Evolutionary conservation across 2,888 invertebrate genomes (phyloP).

Genomic region (Xylophagus ater): DNA sequence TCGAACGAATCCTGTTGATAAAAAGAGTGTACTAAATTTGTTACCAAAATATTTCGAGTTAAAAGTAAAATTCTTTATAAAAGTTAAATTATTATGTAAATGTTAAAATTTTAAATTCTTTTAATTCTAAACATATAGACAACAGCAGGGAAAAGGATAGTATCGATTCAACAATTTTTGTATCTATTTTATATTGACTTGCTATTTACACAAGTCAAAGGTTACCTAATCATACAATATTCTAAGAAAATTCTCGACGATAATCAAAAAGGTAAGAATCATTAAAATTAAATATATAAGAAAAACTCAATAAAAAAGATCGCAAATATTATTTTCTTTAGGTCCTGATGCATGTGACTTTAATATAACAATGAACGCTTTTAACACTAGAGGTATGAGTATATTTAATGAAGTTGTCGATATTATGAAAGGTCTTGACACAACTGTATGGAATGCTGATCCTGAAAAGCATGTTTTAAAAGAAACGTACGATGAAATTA

Average conservation of each 20-base stretch:
- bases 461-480: slow-evolving; percentile 47
- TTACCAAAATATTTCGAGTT: no score
- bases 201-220: slow-evolving; percentile 73
- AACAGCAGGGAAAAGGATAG: no score
- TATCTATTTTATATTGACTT: slow-evolving; percentile 72
- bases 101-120: no score
- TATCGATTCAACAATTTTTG: slow-evolving; percentile 72
- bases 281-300: no score
- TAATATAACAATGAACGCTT: slow-evolving; percentile 51
- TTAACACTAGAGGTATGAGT: slow-evolving; percentile 53
- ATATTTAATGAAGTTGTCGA: slow-evolving; percentile 57
- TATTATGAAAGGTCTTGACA: slow-evolving; percentile 53
- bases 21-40: no score
- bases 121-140: no score
- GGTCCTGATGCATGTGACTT: slow-evolving; percentile 60
- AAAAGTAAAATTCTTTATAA: no score
- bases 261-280: slow-evolving; percentile 66
- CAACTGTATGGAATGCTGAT: slow-evolving; percentile 68
- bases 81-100: no score
- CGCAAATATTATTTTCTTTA: slow-evolving; percentile 51
- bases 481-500: slow-evolving; percentile 64
- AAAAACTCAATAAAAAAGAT: no score
- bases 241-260: slow-evolving; percentile 73
- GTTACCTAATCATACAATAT: slow-evolving; percentile 81
- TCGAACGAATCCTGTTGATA: no score